phyloP scores from a whole-genome alignment of 2,888 invertebrate genomes.

The Tiphia femorata region DNA sequence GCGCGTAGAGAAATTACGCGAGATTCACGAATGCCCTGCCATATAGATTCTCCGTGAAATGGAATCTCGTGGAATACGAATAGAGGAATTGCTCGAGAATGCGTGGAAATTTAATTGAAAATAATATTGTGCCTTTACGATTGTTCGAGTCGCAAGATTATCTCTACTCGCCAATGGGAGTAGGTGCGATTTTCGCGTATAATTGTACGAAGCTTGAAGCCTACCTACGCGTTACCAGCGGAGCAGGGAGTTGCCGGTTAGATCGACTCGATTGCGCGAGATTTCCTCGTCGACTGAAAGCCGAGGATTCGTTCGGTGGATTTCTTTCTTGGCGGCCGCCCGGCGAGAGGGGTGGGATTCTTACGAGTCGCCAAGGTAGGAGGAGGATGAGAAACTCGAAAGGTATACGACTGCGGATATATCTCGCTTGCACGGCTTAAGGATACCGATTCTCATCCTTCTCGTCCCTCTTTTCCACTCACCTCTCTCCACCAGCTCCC shows the following conservation, averaged over 20 bases:
- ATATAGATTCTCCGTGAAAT: too few relatives aligned
- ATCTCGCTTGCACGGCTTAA: slow-evolving; percentile 1
- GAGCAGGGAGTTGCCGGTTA: neutral
- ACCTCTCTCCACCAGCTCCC: neutral
- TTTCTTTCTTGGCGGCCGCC: neutral
- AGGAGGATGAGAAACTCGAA: too few relatives aligned
- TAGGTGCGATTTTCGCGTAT: too few relatives aligned
- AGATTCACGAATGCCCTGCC: too few relatives aligned
- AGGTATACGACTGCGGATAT: slow-evolving; percentile 1
- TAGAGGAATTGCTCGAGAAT: too few relatives aligned
- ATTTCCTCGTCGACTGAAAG: slow-evolving; percentile 2
- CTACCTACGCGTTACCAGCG: neutral
- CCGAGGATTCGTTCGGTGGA: slow-evolving; percentile 3
- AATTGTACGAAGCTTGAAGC: too few relatives aligned
- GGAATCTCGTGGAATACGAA: too few relatives aligned
- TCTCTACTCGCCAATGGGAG: too few relatives aligned
- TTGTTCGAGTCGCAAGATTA: too few relatives aligned
- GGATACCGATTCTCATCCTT: slow-evolving; percentile 3
- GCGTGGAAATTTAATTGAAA: too few relatives aligned
- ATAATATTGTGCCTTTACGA: too few relatives aligned
- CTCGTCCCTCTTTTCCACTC: neutral
- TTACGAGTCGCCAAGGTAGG: slow-evolving; percentile 7
- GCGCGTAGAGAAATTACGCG: too few relatives aligned
- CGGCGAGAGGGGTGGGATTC: slow-evolving; percentile 14
- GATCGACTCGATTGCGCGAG: slow-evolving; percentile 6